Conservation (phyloP, 2,113 vertebrate species). For the Sialia sialis region DNA sequence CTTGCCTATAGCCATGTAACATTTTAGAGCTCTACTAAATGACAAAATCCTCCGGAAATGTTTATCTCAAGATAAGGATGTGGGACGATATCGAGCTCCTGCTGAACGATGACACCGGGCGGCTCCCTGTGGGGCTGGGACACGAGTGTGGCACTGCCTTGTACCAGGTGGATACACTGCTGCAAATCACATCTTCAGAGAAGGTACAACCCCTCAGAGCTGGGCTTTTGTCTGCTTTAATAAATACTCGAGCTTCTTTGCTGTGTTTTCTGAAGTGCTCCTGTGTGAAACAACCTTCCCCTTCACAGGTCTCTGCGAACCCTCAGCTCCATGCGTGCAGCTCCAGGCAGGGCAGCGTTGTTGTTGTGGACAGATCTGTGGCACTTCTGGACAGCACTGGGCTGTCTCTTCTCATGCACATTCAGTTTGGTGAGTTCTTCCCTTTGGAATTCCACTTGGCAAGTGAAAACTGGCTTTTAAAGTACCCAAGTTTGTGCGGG, state of each 20-base stretch:
- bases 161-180: constrained; percentile 87
- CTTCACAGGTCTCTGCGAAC: constrained; percentile 71
- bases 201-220: constrained; percentile 69
- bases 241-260: not conserved
- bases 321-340: constrained; percentile 75
- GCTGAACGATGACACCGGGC: constrained; percentile 84
- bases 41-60: not conserved
- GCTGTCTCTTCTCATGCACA: constrained; percentile 81
- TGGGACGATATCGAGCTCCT: constrained; percentile 90
- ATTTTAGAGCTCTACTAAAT: not conserved
- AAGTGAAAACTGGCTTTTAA: not conserved
- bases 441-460: not conserved
- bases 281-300: not conserved
- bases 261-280: not conserved
- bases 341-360: constrained; percentile 77
- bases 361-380: constrained; percentile 85
- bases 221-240: not conserved
- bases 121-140: constrained; percentile 69
- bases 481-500: not conserved
- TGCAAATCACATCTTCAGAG: constrained; percentile 81
- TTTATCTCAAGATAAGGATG: constrained; percentile 57
- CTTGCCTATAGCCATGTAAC: accelerated
- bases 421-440: constrained; percentile 83
- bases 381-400: constrained; percentile 84
- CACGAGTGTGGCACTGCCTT: constrained; percentile 80